Evolutionary conservation across 2,113 vertebrate species (phyloP).

Genomic region (Vombatus ursinus): DNA sequence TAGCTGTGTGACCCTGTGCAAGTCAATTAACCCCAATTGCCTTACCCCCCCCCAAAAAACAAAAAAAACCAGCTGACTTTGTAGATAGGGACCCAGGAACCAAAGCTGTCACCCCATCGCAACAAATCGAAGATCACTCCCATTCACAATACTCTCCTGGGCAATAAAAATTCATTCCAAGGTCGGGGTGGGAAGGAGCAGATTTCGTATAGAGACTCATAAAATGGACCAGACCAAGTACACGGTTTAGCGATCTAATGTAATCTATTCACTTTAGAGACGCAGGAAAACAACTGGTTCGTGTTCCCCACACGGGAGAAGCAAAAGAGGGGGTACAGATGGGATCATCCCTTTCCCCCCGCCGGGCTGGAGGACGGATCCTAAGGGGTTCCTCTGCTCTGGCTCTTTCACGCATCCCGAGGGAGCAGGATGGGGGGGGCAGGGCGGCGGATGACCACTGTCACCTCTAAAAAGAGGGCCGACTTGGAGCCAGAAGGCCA

Average conservation of each 20-base stretch:
- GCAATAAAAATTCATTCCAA: neutral
- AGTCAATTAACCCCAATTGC: too few species aligned
- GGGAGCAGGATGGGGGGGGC: neutral
- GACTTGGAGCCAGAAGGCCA: neutral
- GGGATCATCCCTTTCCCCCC: neutral
- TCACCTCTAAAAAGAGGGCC: neutral
- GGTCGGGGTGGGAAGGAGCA: neutral
- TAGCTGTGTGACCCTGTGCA: too few species aligned
- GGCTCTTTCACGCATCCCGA: too few species aligned
- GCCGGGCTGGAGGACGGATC: neutral
- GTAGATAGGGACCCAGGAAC: neutral
- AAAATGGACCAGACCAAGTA: neutral
- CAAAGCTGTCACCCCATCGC: neutral
- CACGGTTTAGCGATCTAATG: neutral
- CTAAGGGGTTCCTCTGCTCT: neutral
- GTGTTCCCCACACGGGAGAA: neutral
- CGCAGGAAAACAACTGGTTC: neutral
- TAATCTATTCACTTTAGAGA: neutral
- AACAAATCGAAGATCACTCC: neutral
- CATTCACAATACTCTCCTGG: neutral
- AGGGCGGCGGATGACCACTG: neutral
- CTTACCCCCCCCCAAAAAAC: too few species aligned
- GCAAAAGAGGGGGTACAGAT: neutral
- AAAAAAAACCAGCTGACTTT: neutral
- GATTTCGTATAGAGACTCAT: neutral